Base-by-base conservation (phyloP, 2,113 vertebrate genomes). In the Oplegnathus fasciatus region DNA sequence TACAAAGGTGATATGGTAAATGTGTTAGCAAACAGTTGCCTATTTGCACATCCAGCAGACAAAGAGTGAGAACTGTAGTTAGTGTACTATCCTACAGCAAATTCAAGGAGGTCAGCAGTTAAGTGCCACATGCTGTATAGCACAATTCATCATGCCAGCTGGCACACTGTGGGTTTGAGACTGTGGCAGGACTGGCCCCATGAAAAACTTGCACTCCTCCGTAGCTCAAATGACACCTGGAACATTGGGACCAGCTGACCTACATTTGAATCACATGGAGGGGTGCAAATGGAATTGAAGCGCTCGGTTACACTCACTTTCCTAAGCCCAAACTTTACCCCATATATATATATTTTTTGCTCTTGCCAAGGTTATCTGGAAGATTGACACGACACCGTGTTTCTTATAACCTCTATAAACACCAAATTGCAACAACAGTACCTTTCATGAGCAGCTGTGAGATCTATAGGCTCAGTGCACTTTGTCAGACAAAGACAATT, bases 181-280 rank as follows among this genome's bases (percentile, higher is more conserved):
- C 74, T 28, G 79, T 58, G 60, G 42, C 52, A 52, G n/a, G 57
- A 82, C 76, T 37, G 52, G 44, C 28, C 22, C 61, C 54, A 9
- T 70, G 61, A 69, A 80, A 67, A 84, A 69, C 14, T 9, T 70
- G 9, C 54, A 62, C 42, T 66, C 50, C 58, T 78, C n/a, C 2
- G 3, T 26, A 61, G 84, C 57, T 83, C 22, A 80, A 78, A 86
- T 81, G 72, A 88, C 79, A 89, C 77, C 82, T 86, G 83, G 74
- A 89, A 86, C 68, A 76, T 0, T 69, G 80, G 84, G 84, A 84
- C 80, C 62, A 71, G 78, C 37, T 80, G 87, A 87, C 90, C 90
- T 91, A 90, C 72, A 92, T 93, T 68, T 64, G 18, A 73, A 40
- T 69, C 55, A 68, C 79, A 80, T 1, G 57, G 40, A 46, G 30